phyloP scores from a whole-genome alignment of 2,113 vertebrate genomes.

The Ailurus styani region DNA sequence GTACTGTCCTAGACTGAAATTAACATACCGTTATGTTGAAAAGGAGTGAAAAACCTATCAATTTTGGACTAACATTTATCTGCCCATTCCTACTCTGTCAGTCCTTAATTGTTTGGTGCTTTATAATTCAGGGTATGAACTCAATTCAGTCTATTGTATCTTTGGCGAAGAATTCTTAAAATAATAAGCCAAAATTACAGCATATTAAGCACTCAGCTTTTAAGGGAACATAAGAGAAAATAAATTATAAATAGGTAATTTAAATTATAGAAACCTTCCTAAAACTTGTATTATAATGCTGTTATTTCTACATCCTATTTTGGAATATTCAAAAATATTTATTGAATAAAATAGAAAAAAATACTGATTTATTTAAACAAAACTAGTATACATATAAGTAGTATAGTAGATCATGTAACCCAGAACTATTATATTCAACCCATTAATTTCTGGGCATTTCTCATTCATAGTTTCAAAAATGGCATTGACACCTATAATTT shows the following conservation, averaged over 20 bases:
- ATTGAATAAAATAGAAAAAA: background rate
- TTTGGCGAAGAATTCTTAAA: background rate
- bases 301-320: background rate
- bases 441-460: background rate
- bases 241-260: background rate
- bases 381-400: background rate
- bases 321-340: background rate
- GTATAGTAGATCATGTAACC: too few species aligned
- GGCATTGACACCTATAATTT: background rate
- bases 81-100: background rate
- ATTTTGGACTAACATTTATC: background rate
- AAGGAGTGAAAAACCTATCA: background rate
- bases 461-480: background rate
- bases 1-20: background rate
- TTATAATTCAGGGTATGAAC: background rate
- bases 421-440: background rate
- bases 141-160: background rate
- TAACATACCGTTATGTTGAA: background rate
- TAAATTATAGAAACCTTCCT: background rate
- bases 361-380: background rate
- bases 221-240: background rate
- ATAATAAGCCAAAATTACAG: background rate
- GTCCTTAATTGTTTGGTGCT: background rate
- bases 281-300: background rate
- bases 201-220: background rate